These are phyloP conservation scores for Orientallactaga sibirica DNA, from an alignment of 2,797 vertebrate species.

Conservation along the genomic window DNA sequence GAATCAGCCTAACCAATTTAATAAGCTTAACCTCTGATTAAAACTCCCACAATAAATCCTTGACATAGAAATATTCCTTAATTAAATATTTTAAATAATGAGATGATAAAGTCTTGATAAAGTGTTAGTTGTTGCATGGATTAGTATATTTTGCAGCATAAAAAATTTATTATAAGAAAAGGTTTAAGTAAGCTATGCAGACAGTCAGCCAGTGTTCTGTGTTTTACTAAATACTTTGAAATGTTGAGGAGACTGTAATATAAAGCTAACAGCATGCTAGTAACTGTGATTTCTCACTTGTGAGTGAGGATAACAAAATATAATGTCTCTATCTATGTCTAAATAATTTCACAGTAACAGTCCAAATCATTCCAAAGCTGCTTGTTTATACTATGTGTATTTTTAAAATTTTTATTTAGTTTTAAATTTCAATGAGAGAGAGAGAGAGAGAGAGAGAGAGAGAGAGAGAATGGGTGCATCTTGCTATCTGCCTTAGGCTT, in stretches of 20 bases:
- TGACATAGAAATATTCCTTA: constrained; percentile 66
- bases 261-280: neutral
- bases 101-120: constrained; percentile 62
- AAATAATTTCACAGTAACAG: neutral
- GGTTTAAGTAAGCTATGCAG: constrained; percentile 8
- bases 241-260: constrained; percentile 11
- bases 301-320: neutral
- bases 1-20: constrained; percentile 70
- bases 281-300: constrained; percentile 59
- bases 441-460: too few relatives aligned
- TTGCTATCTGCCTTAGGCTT: too few relatives aligned
- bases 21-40: constrained; percentile 73
- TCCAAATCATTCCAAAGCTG: neutral
- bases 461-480: too few relatives aligned
- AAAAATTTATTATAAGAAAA: constrained; percentile 34
- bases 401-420: neutral
- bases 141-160: constrained; percentile 45
- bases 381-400: neutral
- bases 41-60: constrained; percentile 71
- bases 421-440: too few relatives aligned
- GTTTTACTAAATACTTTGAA: constrained; percentile 50
- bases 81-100: constrained; percentile 76
- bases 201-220: neutral
- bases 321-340: neutral
- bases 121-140: neutral